Percentiles rank a stretch among this genome's conserved stretches.
Conservation (phyloP, 2,888 invertebrate species). For the Drosophila pseudotalamancana region DNA sequence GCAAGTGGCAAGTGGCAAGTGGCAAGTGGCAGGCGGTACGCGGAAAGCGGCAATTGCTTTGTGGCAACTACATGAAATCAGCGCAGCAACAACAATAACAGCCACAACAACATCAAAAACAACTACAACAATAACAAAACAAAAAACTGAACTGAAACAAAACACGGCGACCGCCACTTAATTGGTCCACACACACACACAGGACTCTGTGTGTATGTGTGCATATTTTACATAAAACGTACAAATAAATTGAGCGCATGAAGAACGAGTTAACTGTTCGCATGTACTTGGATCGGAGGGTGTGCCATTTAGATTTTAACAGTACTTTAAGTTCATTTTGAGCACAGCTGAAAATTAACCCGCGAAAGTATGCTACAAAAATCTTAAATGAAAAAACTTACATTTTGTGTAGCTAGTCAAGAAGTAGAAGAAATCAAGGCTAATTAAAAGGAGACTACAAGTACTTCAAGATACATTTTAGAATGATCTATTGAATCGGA, state of each 20-base stretch:
- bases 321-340: conserved; percentile 32
- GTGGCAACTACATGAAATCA: conserved; percentile 33
- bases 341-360: conserved; percentile 5
- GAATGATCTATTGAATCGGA: too few species aligned
- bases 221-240: conserved; percentile 64
- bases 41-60: neutral
- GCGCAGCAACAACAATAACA: conserved; percentile 24
- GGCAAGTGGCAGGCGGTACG: conserved; percentile 1
- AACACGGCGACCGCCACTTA: conserved; percentile 66
- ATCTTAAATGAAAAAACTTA: rapidly evolving
- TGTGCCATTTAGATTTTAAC: conserved; percentile 8
- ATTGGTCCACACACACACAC: conserved; percentile 58
- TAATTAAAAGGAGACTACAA: too few species aligned
- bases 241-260: conserved; percentile 73
- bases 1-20: conserved; percentile 1
- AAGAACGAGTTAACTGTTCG: conserved; percentile 42
- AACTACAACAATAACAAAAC: neutral
- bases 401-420: neutral
- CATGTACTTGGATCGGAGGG: neutral
- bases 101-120: conserved; percentile 1
- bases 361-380: conserved; percentile 3
- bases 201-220: conserved; percentile 24
- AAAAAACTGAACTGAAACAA: conserved; percentile 62
- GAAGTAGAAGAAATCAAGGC: too few species aligned
- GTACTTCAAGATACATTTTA: too few species aligned